Conservation (phyloP, 1,140 invertebrate genomes). For the Laupala kohalensis region DNA sequence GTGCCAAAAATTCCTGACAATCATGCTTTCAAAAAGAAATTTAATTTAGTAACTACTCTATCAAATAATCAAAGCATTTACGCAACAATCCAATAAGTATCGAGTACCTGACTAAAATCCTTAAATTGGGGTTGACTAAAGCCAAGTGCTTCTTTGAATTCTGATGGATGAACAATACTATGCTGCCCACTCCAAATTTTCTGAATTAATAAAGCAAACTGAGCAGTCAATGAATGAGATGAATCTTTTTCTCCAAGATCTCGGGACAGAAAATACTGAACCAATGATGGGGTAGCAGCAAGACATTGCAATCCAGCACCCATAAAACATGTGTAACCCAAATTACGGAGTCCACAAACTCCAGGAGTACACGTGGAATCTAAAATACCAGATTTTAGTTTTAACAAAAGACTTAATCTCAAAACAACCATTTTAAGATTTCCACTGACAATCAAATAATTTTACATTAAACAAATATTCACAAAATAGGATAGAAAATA, state of each 20-base stretch:
- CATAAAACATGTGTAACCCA: conserved; percentile 63
- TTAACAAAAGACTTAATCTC: too few species aligned
- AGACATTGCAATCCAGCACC: conserved; percentile 54
- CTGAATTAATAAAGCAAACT: conserved; percentile 41
- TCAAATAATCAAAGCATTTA: too few species aligned
- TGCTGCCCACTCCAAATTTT: conserved; percentile 50
- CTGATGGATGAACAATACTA: conserved; percentile 38
- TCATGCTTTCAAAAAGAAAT: conserved; percentile 40
- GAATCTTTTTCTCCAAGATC: conserved; percentile 28
- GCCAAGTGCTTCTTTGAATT: conserved; percentile 48
- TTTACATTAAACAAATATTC: too few species aligned
- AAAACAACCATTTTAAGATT: too few species aligned
- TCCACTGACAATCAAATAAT: too few species aligned
- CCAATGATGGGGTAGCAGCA: conserved; percentile 37
- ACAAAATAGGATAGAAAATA: too few species aligned
- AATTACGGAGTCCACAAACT: conserved; percentile 48
- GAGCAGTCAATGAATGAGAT: conserved; percentile 31
- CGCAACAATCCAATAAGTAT: too few species aligned
- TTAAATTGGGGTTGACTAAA: conserved; percentile 51
- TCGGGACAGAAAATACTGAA: conserved; percentile 39
- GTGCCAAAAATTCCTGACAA: conserved; percentile 59
- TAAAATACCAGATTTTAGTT: not conserved
- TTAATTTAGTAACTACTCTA: too few species aligned
- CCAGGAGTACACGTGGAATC: conserved; percentile 29
- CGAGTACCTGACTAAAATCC: conserved; percentile 40